Evolutionary conservation across 2,797 vertebrate genomes (phyloP), one percentile per base, ranked within the genome.

Genomic region (Falco columbarius): DNA sequence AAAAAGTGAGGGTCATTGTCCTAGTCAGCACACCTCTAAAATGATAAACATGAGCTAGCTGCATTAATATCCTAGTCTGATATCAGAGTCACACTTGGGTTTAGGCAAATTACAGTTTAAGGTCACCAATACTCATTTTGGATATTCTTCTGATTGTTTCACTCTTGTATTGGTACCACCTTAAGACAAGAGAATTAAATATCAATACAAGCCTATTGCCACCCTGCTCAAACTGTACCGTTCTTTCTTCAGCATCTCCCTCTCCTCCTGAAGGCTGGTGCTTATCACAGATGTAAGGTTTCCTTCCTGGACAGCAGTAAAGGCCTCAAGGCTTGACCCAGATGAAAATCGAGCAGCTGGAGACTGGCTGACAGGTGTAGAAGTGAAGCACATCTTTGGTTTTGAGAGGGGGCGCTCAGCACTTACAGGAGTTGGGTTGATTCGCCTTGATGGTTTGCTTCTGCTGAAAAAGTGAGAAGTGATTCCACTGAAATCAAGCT

Each of bases 341-440:
- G 84, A 83, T 38, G 96, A 95, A 97, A 97, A 90, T 7, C 89
- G 96, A 89, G 96, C 83, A 90, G 95, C 88, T 46, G 98, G 97
- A 49, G 98, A 96, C 63, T 98, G 98, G 93, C 97, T 98, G 97
- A 99, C 98, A 0, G 99, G 99, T 0, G 99, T 99, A 79, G 99
- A 99, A 61, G 99, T 99, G 98, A 99, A 99, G 95, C 99, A 99
- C 68, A 96, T 99, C 98, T 99, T 99, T 92, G 99, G 99, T 97
- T 99, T 99, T 51, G 99, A 99, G 73, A 99, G 98, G 3, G 98
- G 98, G n/a, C 99, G 98, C 91, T 99, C 99, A 18, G 98, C 97
- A 97, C 99, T 99, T 91, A 99, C 99, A 36, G 99, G 99, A 20
- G 99, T 99, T 26, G 99, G 99, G 96, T 99, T 99, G 97, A 99